phyloP scores from a whole-genome alignment of 2,888 invertebrate species.

The Serripes groenlandicus region DNA sequence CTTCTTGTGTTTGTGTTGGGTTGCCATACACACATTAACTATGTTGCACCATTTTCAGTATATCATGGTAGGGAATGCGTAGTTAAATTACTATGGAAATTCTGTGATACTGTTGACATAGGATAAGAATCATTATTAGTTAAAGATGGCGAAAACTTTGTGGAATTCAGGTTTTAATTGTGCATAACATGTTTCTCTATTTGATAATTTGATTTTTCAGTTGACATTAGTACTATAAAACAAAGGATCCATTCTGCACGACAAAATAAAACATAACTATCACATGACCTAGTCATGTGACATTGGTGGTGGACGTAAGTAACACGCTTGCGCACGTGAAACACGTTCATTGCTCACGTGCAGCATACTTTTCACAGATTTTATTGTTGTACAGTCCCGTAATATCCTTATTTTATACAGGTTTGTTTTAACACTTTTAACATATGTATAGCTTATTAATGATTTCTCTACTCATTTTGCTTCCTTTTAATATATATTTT shows the following conservation, averaged over 20 bases:
- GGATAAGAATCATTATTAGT: too few relatives aligned
- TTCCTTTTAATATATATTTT: background rate
- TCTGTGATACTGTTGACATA: too few relatives aligned
- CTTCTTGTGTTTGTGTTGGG: too few relatives aligned
- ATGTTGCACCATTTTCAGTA: too few relatives aligned
- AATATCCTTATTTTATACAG: constrained; percentile 1
- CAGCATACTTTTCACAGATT: constrained; percentile 5
- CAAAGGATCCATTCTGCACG: constrained; percentile 65
- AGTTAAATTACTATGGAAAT: too few relatives aligned
- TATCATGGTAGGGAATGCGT: too few relatives aligned
- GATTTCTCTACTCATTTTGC: background rate
- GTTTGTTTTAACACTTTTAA: background rate
- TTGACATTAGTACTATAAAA: constrained; percentile 64
- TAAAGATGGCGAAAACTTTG: too few relatives aligned
- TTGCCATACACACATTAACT: too few relatives aligned
- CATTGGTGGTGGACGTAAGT: constrained; percentile 46
- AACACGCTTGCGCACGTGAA: constrained; percentile 22
- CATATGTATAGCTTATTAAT: constrained; percentile 23
- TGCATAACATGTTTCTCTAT: background rate
- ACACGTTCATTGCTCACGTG: constrained; percentile 3
- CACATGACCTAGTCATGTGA: constrained; percentile 30
- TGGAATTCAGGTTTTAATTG: too few relatives aligned
- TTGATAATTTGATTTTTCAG: constrained; percentile 54
- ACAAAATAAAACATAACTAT: constrained; percentile 48
- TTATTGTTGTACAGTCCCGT: constrained; percentile 10